These are phyloP conservation scores for Amphipyra berbera DNA, from an alignment of 2,888 invertebrate species.

Conservation along the genomic window DNA sequence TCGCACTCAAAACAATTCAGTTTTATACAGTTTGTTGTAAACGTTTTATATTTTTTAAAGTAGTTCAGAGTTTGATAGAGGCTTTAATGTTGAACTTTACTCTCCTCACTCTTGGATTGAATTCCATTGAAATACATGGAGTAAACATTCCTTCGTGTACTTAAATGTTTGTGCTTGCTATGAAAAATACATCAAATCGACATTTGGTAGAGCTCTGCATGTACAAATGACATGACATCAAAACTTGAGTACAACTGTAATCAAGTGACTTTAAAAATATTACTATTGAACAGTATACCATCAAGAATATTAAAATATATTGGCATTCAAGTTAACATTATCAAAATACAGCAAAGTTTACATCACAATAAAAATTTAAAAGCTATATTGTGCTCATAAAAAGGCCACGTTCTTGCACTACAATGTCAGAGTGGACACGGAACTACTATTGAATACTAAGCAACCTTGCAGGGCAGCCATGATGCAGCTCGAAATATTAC, in stretches of 20 bases:
- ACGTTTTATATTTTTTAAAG: no score
- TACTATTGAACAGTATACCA: slow-evolving; percentile 1
- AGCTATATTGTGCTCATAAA: slow-evolving; percentile 43
- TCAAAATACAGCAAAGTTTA: slow-evolving; percentile 16
- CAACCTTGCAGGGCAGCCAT: slow-evolving; percentile 61
- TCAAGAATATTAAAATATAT: slow-evolving; percentile 1
- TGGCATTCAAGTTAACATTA: slow-evolving; percentile 2
- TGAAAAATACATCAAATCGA: not conserved
- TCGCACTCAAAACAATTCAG: slow-evolving; percentile 13
- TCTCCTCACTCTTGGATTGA: not conserved
- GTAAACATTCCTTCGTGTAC: slow-evolving; percentile 5
- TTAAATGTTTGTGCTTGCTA: not conserved
- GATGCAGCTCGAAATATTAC: slow-evolving; percentile 55
- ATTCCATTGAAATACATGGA: slow-evolving; percentile 17
- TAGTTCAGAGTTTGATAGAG: no score
- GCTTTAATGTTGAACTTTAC: no score
- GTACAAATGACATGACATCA: no score
- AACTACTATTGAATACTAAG: slow-evolving; percentile 60
- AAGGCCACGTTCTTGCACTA: slow-evolving; percentile 59
- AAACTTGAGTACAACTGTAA: slow-evolving; percentile 19
- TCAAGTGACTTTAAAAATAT: slow-evolving; percentile 8
- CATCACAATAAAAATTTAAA: slow-evolving; percentile 44
- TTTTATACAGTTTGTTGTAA: slow-evolving; percentile 5
- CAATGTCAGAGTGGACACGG: slow-evolving; percentile 64
- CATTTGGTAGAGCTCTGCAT: no score